Evolutionary conservation across 2,113 vertebrate species (phyloP).

Genomic region (Penelope pileata): DNA sequence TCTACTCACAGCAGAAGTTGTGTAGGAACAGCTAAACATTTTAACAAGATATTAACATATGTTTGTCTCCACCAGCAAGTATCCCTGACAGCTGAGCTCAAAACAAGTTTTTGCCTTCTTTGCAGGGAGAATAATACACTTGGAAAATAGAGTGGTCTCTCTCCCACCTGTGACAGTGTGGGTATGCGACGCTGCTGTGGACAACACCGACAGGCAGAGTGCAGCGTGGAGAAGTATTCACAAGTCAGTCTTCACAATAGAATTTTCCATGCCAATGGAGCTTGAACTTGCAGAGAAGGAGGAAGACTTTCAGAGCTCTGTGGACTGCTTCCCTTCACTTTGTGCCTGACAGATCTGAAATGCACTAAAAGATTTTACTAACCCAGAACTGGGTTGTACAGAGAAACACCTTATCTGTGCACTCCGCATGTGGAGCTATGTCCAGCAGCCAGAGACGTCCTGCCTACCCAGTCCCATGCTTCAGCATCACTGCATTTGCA

Average conservation of each 20-base stretch:
- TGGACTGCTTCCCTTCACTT: background rate
- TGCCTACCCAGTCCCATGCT: background rate
- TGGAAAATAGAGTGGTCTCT: background rate
- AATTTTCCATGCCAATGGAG: background rate
- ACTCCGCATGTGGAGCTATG: no score
- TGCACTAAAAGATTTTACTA: background rate
- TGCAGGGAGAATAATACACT: background rate
- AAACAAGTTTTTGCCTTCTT: background rate
- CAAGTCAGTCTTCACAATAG: background rate
- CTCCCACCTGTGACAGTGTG: background rate
- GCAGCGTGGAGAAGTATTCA: background rate
- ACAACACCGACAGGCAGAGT: background rate
- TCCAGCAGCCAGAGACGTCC: background rate
- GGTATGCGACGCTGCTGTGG: background rate
- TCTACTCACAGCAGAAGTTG: background rate
- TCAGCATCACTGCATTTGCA: background rate
- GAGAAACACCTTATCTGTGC: background rate
- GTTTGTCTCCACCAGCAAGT: background rate
- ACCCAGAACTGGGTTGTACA: background rate
- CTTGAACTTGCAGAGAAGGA: background rate
- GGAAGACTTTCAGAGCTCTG: background rate
- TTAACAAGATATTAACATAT: background rate
- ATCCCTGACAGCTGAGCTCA: background rate
- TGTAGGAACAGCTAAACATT: background rate
- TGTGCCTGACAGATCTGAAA: background rate